Evolutionary conservation across 2,797 vertebrate species (phyloP).

Genomic region (Aselliscus stoliczkanus): DNA sequence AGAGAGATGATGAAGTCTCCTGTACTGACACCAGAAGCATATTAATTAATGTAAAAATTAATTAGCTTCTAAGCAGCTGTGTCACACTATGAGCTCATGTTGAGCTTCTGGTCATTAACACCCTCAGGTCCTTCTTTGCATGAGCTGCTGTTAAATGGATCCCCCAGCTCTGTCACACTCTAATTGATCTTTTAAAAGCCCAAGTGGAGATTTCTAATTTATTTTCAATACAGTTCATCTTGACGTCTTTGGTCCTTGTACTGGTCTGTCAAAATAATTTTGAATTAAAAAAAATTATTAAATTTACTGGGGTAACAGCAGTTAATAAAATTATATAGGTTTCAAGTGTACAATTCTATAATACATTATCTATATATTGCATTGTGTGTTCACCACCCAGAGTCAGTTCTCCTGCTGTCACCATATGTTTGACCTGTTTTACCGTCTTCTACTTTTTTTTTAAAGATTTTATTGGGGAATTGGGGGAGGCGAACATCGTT

Average conservation of each 20-base stretch:
- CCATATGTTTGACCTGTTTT: no score
- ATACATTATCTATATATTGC: no score
- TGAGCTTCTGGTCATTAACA: neutral
- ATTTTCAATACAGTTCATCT: slow-evolving; percentile 2
- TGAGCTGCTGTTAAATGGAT: neutral
- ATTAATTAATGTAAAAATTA: neutral
- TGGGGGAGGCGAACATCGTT: no score
- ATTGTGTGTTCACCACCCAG: no score
- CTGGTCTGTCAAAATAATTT: neutral
- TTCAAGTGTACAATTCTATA: no score
- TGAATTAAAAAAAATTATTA: neutral
- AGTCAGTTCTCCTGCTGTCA: no score
- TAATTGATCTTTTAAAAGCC: neutral
- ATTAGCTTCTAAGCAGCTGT: neutral
- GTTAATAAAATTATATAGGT: no score
- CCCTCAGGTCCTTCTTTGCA: neutral
- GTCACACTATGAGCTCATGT: neutral
- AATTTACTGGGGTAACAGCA: no score
- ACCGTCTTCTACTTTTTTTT: neutral
- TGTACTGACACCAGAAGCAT: neutral
- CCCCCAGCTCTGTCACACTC: neutral
- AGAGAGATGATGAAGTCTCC: neutral
- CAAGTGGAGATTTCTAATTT: slow-evolving; percentile 3
- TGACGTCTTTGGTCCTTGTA: neutral
- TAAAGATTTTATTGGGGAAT: no score